Percentiles rank a stretch among this genome's conserved stretches.
Conservation (phyloP, 2,888 invertebrate species). For the Lacanobia oleracea region DNA sequence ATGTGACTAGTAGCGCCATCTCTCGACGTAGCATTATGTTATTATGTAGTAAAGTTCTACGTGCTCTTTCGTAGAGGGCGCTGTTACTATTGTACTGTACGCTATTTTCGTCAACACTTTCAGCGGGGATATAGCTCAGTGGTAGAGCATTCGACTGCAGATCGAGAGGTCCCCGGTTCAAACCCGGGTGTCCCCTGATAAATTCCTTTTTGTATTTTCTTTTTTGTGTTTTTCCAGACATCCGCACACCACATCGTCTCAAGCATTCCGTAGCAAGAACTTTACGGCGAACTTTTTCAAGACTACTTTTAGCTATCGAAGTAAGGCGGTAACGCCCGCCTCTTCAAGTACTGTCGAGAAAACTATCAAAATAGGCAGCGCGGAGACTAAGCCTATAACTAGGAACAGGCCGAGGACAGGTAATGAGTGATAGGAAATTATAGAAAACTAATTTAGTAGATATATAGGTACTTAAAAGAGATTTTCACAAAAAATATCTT, state of each 20-base stretch:
- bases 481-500: slow-evolving; percentile 6
- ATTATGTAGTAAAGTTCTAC: slow-evolving; percentile 41
- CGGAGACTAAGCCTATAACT: slow-evolving; percentile 88
- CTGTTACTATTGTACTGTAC: slow-evolving; percentile 46
- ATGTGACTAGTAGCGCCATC: slow-evolving; percentile 76
- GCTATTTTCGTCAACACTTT: slow-evolving; percentile 58
- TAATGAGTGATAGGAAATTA: slow-evolving; percentile 56
- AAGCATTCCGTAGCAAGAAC: slow-evolving; percentile 71
- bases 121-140: slow-evolving; percentile 89
- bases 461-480: too few relatives aligned
- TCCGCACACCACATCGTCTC: slow-evolving; percentile 65
- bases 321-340: slow-evolving; percentile 84
- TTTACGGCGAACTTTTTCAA: slow-evolving; percentile 87
- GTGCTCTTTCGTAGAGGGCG: slow-evolving; percentile 66
- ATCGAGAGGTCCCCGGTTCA: slow-evolving; percentile 91
- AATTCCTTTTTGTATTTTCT: slow-evolving; percentile 36
- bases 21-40: slow-evolving; percentile 52
- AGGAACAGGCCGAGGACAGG: slow-evolving; percentile 88
- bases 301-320: slow-evolving; percentile 87
- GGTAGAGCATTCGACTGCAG: slow-evolving; percentile 90
- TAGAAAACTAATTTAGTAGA: background rate
- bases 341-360: slow-evolving; percentile 75
- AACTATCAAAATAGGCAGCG: slow-evolving; percentile 88
- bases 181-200: slow-evolving; percentile 89
- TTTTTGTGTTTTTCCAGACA: slow-evolving; percentile 72